phyloP scores from a whole-genome alignment of 2,888 invertebrate genomes.

The Drosophila limbata region DNA sequence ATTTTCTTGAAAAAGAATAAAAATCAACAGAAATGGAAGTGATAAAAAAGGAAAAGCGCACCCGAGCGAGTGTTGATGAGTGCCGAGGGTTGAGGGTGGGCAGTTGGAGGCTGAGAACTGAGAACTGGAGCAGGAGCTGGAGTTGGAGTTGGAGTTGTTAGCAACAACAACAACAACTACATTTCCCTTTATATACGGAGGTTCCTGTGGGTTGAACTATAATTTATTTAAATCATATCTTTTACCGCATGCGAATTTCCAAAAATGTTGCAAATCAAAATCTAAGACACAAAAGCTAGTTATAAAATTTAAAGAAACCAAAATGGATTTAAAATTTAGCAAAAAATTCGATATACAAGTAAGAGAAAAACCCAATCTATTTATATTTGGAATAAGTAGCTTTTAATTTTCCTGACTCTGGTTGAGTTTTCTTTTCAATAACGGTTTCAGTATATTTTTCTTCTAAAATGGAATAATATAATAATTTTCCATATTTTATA shows the following conservation, averaged over 20 bases:
- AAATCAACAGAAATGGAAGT: constrained; percentile 64
- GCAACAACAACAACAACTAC: not conserved
- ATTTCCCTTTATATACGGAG: not conserved
- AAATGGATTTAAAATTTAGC: not conserved
- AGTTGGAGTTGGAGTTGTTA: too few species aligned
- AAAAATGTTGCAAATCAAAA: not conserved
- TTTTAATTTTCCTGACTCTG: too few species aligned
- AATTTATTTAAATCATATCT: too few species aligned
- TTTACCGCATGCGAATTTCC: not conserved
- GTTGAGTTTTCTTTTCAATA: too few species aligned
- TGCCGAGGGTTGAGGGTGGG: not conserved
- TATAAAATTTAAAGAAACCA: not conserved
- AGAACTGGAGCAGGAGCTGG: not conserved
- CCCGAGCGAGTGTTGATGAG: constrained; percentile 11
- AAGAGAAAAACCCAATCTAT: not conserved
- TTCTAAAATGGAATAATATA: not conserved
- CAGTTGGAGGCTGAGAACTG: not conserved
- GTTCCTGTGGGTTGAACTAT: not conserved
- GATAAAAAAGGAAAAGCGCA: constrained; percentile 45
- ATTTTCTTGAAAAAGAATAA: constrained; percentile 69
- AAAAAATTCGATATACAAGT: not conserved
- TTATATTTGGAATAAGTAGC: too few species aligned
- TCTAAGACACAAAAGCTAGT: too few species aligned
- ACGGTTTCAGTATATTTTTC: not conserved
- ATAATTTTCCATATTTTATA: too few species aligned